Base-by-base conservation (phyloP, 2,113 vertebrate species). In the Oxygymnocypris stewartii region DNA sequence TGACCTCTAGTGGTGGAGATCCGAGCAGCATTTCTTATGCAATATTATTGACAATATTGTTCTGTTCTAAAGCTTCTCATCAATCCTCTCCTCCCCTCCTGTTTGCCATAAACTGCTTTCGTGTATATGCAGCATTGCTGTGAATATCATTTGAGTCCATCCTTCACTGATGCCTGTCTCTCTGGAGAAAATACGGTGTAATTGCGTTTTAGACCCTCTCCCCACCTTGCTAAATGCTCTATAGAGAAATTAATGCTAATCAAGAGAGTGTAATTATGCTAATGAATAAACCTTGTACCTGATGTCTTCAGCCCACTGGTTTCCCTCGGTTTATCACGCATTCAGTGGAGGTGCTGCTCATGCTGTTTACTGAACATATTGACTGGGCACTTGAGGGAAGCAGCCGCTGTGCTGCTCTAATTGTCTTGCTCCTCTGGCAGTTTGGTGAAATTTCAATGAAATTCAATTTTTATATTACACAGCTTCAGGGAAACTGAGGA, bases 1-100 rank as follows among this genome's bases (percentile, higher is more conserved):
- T 86, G 76, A 71, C 88, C 80, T 88, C 88, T 89, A 54, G 49
- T 88, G 88, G 86, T 54, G 59, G 11, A 85, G 35, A n/a, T 44
- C 7, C 23, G 1, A 59, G 10, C 20, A 7, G 57, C 54, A 80
- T 80, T 35, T 35, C 7, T 76, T 42, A 12, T 1, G 7, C n/a
- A 14, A 16, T 37, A 75, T 75, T 25, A 7, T n/a, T 74, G 40
- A 6, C 10, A 4, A 6, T 6, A 18, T 44, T 75, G 23, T 25
- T 75, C 11, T 75, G 37, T 47, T 75, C 23, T 75, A 25, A 13
- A 75, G 40, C 40, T 75, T 23, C 40, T 47, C 11, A 47, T 75
- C 42, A 6, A 47, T 25, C 23, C 11, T 75, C 73, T 74, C 10
- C 73, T 47, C 11, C 25, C 42, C 40, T 25, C 42, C 40, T 44